These are phyloP conservation scores for Machimus rusticus DNA, from an alignment of 2,888 invertebrate genomes.

Conservation along the genomic window DNA sequence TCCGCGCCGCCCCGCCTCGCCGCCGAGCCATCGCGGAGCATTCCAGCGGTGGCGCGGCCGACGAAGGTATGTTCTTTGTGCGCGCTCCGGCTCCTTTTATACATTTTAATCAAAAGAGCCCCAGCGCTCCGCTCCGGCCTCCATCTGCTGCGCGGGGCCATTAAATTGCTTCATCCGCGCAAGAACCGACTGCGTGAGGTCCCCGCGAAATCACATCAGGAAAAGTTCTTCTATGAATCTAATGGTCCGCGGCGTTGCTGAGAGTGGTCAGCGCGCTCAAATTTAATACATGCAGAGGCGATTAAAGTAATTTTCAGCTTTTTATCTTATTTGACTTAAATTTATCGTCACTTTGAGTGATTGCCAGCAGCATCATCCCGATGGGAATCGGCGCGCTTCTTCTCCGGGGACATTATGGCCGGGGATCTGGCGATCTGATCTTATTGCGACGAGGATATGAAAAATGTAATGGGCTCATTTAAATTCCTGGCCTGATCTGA, in stretches of 20 bases:
- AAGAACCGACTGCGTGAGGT: constrained; percentile 25
- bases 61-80: constrained; percentile 1
- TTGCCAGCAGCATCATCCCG: background rate
- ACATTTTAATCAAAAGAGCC: constrained; percentile 20
- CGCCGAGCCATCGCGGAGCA: background rate
- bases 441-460: constrained; percentile 8
- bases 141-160: constrained; percentile 5
- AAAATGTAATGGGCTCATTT: constrained; percentile 25
- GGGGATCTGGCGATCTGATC: background rate
- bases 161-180: constrained; percentile 29
- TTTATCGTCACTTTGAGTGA: constrained; percentile 35
- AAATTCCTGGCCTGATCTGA: background rate
- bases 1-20: background rate
- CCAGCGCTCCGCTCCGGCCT: background rate
- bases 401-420: background rate
- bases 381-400: background rate
- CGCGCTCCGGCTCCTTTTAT: background rate
- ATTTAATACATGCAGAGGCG: constrained; percentile 26
- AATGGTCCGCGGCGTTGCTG: background rate
- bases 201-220: constrained; percentile 14
- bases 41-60: background rate
- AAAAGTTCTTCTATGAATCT: constrained; percentile 18
- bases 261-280: background rate
- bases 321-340: constrained; percentile 13
- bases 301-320: constrained; percentile 34